Conservation (phyloP, 2,797 vertebrate genomes). For the Cyprinella venusta region DNA sequence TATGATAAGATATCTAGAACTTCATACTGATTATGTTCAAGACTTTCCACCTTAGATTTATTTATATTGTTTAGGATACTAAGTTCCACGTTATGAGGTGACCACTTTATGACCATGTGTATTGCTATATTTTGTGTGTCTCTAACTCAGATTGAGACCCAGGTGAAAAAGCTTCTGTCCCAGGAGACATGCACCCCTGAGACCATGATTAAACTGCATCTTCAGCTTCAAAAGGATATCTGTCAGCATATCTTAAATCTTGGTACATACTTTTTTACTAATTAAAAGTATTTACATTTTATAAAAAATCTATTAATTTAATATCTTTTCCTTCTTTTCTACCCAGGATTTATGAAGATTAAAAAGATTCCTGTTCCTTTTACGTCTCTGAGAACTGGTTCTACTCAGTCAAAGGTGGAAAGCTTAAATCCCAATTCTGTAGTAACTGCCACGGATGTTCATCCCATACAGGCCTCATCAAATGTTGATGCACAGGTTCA, state of each 20-base stretch:
- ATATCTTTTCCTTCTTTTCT: not conserved
- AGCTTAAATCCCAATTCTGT: conserved; percentile 8
- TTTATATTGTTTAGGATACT: not conserved
- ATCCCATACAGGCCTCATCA: not conserved
- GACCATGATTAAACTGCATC: conserved; percentile 55
- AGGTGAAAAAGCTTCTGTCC: conserved; percentile 53
- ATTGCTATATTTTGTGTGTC: not conserved
- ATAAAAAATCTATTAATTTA: not conserved
- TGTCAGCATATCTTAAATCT: conserved; percentile 42
- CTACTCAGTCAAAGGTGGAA: not conserved
- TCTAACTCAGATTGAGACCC: conserved; percentile 58
- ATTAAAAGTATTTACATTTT: not conserved
- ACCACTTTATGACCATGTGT: not conserved
- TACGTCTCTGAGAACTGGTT: not conserved
- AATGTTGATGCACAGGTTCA: not conserved
- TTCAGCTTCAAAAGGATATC: conserved; percentile 51
- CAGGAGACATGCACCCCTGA: conserved; percentile 55
- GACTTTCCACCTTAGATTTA: not conserved
- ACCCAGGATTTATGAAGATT: conserved; percentile 16
- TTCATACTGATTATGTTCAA: not conserved
- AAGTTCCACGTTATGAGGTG: not conserved
- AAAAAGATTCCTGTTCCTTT: conserved; percentile 25
- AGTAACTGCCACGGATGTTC: not conserved
- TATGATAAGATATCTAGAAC: not conserved
- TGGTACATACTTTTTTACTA: conserved; percentile 48